Base-by-base conservation (phyloP, 2,888 invertebrate species). In the Apoda limacodes region DNA sequence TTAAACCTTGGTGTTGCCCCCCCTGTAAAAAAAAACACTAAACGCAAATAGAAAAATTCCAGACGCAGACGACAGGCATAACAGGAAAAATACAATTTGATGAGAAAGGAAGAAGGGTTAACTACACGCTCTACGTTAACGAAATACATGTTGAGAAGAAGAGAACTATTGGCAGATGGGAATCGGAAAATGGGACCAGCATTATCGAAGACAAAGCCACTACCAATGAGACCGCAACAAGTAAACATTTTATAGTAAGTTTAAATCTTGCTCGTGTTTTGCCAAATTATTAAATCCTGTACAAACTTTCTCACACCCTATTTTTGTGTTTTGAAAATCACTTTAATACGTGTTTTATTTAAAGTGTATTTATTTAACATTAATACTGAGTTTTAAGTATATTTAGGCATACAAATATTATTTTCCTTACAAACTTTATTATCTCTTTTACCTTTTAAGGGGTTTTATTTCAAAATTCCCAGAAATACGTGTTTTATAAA, bases 71-170 rank as follows among this genome's bases (percentile, higher is more conserved):
- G 48, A 64, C 74, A 19, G 90, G 90, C 3, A 64, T 88, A 4
- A 87, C 88, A 1, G 90, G 90, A 1, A 70, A 82, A 17, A 85
- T 90, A 34, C 82, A 85, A 49, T 89, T 90, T 52, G 85, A 90
- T 57, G 75, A 83, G 35, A 74, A 80, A 45, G 92, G 92, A 2
- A 84, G 83, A 47, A 75, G 92, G 37, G 81, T 84, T 0, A 85
- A 88, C 51, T 89, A 90, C 49, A 81, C 82, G 15, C 66, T 92
- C 13, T 85, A 88, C 48, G 82, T 90, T 24, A 89, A 90, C 49
- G 81, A 91, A 42, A 69, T 75, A 30, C 50, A 62, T 28, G 37
- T 61, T 6, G 52, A 52, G 5, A 45, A 50, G 34, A 46, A 53
- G 22, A 46, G 56, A 22, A 67, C 61, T 2, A 54, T 71, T 15